phyloP scores from a whole-genome alignment of 37 sponge, comb jelly and placozoan genomes.

The Aplysina aerophoba region DNA sequence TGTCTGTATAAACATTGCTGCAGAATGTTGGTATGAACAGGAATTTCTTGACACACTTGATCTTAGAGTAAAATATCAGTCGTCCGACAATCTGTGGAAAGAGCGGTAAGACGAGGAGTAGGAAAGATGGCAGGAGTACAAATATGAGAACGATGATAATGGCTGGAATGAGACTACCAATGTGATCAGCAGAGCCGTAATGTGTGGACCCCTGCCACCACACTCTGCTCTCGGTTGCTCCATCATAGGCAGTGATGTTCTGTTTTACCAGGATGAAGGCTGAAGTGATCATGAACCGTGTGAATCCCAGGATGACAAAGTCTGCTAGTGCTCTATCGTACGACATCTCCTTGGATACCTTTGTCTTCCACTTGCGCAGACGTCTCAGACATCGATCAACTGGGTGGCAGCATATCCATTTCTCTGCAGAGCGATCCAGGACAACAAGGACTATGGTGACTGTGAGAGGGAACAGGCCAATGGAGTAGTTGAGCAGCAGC shows the following conservation, averaged over 20 bases:
- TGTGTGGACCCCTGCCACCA: neutral
- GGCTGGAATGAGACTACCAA: neutral
- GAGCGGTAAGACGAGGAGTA: neutral
- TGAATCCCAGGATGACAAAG: constrained; percentile 10
- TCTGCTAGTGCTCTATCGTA: neutral
- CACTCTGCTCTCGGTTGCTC: neutral
- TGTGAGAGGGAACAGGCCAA: neutral
- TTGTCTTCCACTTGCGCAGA: constrained; percentile 7
- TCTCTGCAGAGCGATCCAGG: neutral
- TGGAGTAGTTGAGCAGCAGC: neutral
- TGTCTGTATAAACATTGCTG: neutral
- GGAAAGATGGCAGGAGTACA: neutral
- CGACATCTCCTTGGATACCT: neutral
- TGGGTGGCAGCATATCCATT: constrained; percentile 3
- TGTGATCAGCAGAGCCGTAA: neutral
- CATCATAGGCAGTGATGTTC: neutral
- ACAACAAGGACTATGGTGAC: neutral
- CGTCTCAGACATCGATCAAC: neutral
- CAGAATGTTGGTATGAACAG: neutral
- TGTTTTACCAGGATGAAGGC: neutral
- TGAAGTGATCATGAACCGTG: neutral
- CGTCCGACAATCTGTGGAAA: neutral
- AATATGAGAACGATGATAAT: neutral
- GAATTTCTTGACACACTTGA: too few relatives aligned
- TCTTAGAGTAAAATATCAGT: too few relatives aligned